Percentiles rank a stretch among this genome's conserved stretches.
Evolutionary conservation across 2,113 vertebrate species (phyloP).

Genomic region (Anarrhichthys ocellatus): DNA sequence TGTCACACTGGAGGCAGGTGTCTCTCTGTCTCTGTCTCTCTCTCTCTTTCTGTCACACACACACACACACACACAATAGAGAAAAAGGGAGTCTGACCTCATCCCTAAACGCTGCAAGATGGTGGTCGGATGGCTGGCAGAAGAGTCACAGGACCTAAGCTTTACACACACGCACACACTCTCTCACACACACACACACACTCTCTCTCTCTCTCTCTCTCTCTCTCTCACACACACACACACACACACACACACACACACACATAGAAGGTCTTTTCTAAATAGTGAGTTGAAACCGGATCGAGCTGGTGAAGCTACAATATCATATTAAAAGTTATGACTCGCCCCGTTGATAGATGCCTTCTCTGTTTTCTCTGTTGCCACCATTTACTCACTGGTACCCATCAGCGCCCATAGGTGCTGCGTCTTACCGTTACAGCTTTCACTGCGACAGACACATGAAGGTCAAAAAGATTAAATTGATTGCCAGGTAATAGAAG

Average conservation of each 20-base stretch:
- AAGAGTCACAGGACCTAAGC: constrained; percentile 84
- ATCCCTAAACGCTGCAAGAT: constrained; percentile 88
- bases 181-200: constrained; percentile 41
- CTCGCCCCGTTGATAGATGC: constrained; percentile 37
- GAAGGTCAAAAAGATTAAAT: background rate
- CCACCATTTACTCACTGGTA: constrained; percentile 30
- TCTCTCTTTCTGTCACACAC: constrained; percentile 1
- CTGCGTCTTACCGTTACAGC: background rate
- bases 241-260: constrained; percentile 44
- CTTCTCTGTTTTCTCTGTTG: constrained; percentile 22
- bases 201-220: no score
- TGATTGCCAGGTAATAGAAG: background rate
- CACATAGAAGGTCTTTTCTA: constrained; percentile 84
- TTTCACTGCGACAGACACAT: background rate
- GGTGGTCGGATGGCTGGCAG: constrained; percentile 75
- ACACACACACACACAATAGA: constrained; percentile 19
- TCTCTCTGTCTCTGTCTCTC: constrained; percentile 52
- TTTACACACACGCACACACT: constrained; percentile 5
- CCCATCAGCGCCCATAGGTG: constrained; percentile 10
- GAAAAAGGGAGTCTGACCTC: constrained; percentile 93
- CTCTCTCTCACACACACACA: constrained; percentile 18
- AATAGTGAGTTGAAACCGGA: constrained; percentile 83
- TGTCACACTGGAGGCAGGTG: constrained; percentile 98
- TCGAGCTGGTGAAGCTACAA: constrained; percentile 51
- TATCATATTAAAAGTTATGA: constrained; percentile 61